Conservation (phyloP, 2,113 vertebrate species). For the Nicator chloris region DNA sequence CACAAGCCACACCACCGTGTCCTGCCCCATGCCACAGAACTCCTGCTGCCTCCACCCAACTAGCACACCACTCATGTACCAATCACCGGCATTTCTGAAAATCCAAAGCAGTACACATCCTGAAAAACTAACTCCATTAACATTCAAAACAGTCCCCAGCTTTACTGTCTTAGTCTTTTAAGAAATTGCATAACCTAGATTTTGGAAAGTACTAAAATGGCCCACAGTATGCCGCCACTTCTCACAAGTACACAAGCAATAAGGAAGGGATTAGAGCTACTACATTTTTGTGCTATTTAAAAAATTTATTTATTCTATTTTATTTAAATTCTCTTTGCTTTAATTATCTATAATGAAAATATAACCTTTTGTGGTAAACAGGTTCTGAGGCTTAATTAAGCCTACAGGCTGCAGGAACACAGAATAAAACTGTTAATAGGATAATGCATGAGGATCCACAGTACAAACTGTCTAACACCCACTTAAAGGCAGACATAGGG, state of each 20-base stretch:
- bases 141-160: neutral
- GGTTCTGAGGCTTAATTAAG: neutral
- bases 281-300: neutral
- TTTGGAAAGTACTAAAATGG: neutral
- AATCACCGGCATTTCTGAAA: neutral
- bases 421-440: neutral
- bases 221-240: neutral
- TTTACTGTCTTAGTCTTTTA: neutral
- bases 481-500: neutral
- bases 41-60: neutral
- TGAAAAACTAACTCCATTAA: neutral
- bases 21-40: neutral
- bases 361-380: neutral
- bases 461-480: neutral
- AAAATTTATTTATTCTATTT: neutral
- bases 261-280: neutral
- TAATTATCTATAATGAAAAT: neutral
- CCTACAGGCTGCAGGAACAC: neutral
- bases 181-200: neutral
- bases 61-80: neutral
- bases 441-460: neutral
- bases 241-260: neutral
- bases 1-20: rapidly evolving
- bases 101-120: neutral
- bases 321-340: neutral